Conservation (phyloP, 2,888 invertebrate species). For the Teleogryllus oceanicus region DNA sequence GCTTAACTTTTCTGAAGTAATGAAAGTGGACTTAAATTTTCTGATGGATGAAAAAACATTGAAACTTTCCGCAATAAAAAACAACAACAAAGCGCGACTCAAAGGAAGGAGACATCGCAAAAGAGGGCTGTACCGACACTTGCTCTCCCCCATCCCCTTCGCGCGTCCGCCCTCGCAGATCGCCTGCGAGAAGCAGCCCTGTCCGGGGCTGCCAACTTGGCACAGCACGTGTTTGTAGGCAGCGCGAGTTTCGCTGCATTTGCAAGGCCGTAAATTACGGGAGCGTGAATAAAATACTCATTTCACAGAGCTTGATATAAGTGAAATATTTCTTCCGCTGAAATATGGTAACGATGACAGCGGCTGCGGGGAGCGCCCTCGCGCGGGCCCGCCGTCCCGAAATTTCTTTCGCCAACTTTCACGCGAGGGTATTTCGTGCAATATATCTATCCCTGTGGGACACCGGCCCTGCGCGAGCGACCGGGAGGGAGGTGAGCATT, state of each 20-base stretch:
- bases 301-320: conserved; percentile 18
- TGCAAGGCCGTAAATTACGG: background rate
- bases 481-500: background rate
- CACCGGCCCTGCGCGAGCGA: background rate
- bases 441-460: background rate
- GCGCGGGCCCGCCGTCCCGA: background rate
- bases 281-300: conserved; percentile 18
- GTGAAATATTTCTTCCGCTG: background rate
- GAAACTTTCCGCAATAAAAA: too few species aligned
- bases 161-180: too few species aligned
- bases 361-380: background rate
- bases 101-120: too few species aligned
- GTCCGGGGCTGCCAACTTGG: background rate
- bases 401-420: conserved; percentile 1
- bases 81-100: too few species aligned
- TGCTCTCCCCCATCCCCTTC: too few species aligned
- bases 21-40: too few species aligned
- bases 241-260: background rate
- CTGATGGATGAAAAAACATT: too few species aligned
- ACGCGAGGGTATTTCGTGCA: background rate
- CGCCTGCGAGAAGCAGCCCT: too few species aligned
- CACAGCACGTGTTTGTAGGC: conserved; percentile 1
- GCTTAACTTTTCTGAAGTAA: too few species aligned
- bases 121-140: too few species aligned
- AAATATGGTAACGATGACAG: conserved; percentile 18